phyloP scores from a whole-genome alignment of 1,140 invertebrate species.

The Drosophila quadrilineata region DNA sequence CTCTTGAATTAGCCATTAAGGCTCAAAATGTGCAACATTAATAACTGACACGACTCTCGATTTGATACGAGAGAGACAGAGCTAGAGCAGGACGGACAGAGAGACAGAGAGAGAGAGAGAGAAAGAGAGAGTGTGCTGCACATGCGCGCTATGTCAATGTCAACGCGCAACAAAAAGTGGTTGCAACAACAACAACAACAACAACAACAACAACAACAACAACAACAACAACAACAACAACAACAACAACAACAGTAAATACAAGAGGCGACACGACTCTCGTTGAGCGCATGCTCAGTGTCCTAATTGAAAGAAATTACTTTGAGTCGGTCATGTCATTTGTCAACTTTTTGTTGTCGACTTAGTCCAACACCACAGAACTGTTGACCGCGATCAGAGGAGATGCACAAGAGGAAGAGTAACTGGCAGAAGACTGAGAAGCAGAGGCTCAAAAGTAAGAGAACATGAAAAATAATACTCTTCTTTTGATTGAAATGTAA shows the following conservation, averaged over 20 bases:
- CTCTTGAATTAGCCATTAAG: slow-evolving; percentile 81
- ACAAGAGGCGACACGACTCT: background rate
- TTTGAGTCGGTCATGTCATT: slow-evolving; percentile 74
- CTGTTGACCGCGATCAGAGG: background rate
- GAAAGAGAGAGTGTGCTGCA: slow-evolving; percentile 27
- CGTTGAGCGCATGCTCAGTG: slow-evolving; percentile 50
- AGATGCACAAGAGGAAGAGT: background rate
- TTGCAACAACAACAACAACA: slow-evolving; percentile 7
- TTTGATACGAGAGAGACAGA: slow-evolving; percentile 62
- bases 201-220: too few species aligned
- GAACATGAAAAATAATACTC: too few species aligned
- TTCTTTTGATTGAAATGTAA: too few species aligned
- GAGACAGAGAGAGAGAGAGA: background rate
- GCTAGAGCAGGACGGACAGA: background rate
- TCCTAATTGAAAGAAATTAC: slow-evolving; percentile 81
- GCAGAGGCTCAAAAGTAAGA: too few species aligned
- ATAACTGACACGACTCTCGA: slow-evolving; percentile 75
- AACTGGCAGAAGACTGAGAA: background rate
- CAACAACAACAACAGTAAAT: too few species aligned
- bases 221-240: too few species aligned
- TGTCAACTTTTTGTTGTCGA: slow-evolving; percentile 73
- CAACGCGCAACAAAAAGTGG: slow-evolving; percentile 72
- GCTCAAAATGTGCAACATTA: slow-evolving; percentile 81
- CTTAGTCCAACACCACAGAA: slow-evolving; percentile 7
- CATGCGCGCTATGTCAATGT: slow-evolving; percentile 80